Evolutionary conservation across 2,113 vertebrate genomes (phyloP).

Genomic region (Helogale parvula): DNA sequence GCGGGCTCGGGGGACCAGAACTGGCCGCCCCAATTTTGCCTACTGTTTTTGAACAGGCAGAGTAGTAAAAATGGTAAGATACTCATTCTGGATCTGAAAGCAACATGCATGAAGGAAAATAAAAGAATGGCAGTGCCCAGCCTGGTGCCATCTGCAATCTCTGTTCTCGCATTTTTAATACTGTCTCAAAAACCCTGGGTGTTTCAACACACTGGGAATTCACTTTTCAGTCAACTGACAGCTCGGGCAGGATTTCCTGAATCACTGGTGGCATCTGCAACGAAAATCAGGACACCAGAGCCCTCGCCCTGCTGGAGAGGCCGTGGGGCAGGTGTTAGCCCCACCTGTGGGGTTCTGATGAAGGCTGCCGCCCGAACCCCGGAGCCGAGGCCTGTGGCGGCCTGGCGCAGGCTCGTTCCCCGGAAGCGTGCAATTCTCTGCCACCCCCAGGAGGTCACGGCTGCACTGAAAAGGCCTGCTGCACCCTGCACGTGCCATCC

Average conservation of each 20-base stretch:
- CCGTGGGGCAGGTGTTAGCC: rapidly evolving
- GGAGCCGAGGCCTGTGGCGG: not conserved
- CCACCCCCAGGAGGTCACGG: not conserved
- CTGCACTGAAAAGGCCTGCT: not conserved
- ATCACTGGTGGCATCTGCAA: not conserved
- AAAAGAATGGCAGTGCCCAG: slow-evolving; percentile 36
- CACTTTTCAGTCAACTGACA: not conserved
- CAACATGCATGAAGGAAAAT: slow-evolving; percentile 20
- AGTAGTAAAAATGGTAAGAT: not conserved
- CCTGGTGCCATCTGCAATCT: slow-evolving; percentile 11
- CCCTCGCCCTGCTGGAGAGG: not conserved
- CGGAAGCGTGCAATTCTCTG: not conserved
- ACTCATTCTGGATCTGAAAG: slow-evolving; percentile 51
- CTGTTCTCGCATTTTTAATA: slow-evolving; percentile 58
- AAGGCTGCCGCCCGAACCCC: not conserved
- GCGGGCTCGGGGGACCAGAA: not conserved
- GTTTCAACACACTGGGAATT: not conserved
- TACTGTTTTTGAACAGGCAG: slow-evolving; percentile 17
- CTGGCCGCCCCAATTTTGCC: not conserved
- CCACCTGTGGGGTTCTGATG: not conserved
- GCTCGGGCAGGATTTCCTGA: not conserved
- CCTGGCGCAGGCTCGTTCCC: not conserved
- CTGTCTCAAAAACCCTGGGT: slow-evolving; percentile 52
- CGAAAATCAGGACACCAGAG: not conserved
- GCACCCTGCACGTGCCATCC: not conserved